These are phyloP conservation scores for Diloba caeruleocephala DNA, from an alignment of 2,888 invertebrate genomes.

Conservation along the genomic window DNA sequence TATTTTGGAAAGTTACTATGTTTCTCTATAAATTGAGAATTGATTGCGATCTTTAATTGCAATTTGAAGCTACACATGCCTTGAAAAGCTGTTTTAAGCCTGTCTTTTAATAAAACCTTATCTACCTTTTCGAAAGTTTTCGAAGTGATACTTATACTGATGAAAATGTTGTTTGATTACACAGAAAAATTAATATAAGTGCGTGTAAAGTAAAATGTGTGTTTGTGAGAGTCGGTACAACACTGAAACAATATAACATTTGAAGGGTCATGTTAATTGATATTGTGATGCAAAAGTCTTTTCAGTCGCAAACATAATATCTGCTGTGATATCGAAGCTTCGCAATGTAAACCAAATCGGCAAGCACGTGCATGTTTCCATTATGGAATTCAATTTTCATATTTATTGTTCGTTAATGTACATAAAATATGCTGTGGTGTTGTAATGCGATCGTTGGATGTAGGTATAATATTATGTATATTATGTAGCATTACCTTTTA, in stretches of 20 bases:
- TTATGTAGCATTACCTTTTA: constrained; percentile 48
- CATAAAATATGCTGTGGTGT: constrained; percentile 50
- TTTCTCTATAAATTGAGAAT: constrained; percentile 42
- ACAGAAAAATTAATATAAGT: constrained; percentile 53
- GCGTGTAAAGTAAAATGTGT: constrained; percentile 61
- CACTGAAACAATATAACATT: constrained; percentile 53
- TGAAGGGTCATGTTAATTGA: constrained; percentile 51
- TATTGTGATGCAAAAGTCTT: constrained; percentile 55
- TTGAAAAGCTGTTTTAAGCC: constrained; percentile 73
- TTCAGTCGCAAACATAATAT: constrained; percentile 59
- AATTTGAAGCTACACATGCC: constrained; percentile 71
- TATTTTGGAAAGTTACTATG: constrained; percentile 43
- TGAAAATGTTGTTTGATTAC: constrained; percentile 31
- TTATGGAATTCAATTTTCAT: constrained; percentile 55
- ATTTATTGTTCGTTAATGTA: constrained; percentile 51
- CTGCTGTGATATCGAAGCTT: constrained; percentile 67
- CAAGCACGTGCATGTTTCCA: constrained; percentile 73
- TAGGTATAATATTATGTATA: constrained; percentile 34
- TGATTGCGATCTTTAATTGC: constrained; percentile 37
- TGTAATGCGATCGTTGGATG: constrained; percentile 49
- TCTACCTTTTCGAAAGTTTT: constrained; percentile 37
- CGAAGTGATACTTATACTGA: constrained; percentile 29
- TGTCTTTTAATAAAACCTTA: constrained; percentile 45
- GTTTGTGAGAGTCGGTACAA: constrained; percentile 56
- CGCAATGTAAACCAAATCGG: constrained; percentile 64